A percentile compares a stretch with the other conserved stretches of the same genome.
Conservation (phyloP, 2,113 vertebrate genomes). For the Desmodus rotundus region DNA sequence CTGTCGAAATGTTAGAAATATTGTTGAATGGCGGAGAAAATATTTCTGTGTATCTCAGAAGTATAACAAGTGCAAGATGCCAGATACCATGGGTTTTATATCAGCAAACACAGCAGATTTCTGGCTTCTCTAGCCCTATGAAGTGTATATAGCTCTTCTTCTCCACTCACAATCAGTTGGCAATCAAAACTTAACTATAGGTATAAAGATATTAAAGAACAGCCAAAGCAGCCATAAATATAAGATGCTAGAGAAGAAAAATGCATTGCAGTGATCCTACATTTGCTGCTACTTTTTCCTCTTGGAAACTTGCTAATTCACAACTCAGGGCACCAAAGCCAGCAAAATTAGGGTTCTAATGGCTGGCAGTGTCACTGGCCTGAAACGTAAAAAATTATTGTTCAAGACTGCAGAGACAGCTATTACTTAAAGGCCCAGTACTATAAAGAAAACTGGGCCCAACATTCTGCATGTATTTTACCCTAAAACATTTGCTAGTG, state of each 20-base stretch:
- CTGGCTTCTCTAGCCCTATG: not conserved
- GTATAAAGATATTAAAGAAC: not conserved
- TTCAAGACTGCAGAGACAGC: not conserved
- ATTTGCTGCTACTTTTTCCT: not conserved
- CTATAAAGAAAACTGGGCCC: not conserved
- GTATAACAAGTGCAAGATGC: not conserved
- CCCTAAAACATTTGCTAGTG: not conserved
- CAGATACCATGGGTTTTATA: not conserved
- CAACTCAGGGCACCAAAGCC: not conserved
- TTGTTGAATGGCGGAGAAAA: not conserved
- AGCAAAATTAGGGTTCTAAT: not conserved
- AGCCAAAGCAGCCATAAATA: not conserved
- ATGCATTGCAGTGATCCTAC: not conserved
- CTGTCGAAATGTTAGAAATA: not conserved
- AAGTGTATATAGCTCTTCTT: not conserved
- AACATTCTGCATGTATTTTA: not conserved
- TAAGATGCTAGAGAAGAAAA: not conserved
- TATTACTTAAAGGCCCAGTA: not conserved
- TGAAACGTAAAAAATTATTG: not conserved
- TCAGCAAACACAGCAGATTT: not conserved
- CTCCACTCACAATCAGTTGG: not conserved
- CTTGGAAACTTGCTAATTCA: not conserved
- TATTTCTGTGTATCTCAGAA: not conserved
- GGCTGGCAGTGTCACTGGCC: not conserved
- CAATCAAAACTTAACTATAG: not conserved